Evolutionary conservation across 2,113 vertebrate species (phyloP), one percentile per base, ranked within the genome.

Genomic region (Eulemur rufifrons): DNA sequence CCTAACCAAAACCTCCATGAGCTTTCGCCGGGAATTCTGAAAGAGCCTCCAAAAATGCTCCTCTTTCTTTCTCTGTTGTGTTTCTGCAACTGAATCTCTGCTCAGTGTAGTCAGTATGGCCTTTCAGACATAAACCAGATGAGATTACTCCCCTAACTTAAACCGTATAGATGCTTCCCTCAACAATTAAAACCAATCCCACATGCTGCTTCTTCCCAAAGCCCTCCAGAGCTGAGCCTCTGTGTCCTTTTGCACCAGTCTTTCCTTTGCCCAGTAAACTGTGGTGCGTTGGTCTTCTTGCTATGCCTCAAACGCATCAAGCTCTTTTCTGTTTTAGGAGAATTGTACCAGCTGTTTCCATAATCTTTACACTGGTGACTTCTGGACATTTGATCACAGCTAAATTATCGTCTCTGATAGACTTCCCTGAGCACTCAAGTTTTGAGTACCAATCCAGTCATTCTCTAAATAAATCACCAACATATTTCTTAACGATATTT

Each of bases 221-320:
- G 13, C 27, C 54, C 47, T 7, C 0, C 23, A 32, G 73, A 45
- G 8, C 6, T 2, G 0, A 2, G 7, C 5, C 34, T 2, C 5
- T 4, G 0, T 34, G 18, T 81, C 47, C 29, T 7, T 54, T 74
- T 7, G 8, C 2, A 34, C 12, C 4, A 5, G 25, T 3, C 29
- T 15, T 54, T 52, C 25, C 11, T 63, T 61, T 23, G 20, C 47
- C 20, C 6, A 32, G 18, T 3, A 4, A 21, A 47, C 0, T 12
- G 23, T 15, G 54, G 29, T 59, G 7, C 8, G 0, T 8, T 0
- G 12, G 9, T 15, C 45, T 81, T 45, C 29, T 25, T 6, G 0
- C 10, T 92, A 12, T 1, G 4, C 10, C 85, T 59, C 42, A 3
- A 78, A n/a, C 1, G 25, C 15, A 23, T 2, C 32, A 29, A 17